Evolutionary conservation across 1,140 invertebrate genomes (phyloP), one percentile per base, ranked within the genome.

Genomic region (Papilio glaucus): DNA sequence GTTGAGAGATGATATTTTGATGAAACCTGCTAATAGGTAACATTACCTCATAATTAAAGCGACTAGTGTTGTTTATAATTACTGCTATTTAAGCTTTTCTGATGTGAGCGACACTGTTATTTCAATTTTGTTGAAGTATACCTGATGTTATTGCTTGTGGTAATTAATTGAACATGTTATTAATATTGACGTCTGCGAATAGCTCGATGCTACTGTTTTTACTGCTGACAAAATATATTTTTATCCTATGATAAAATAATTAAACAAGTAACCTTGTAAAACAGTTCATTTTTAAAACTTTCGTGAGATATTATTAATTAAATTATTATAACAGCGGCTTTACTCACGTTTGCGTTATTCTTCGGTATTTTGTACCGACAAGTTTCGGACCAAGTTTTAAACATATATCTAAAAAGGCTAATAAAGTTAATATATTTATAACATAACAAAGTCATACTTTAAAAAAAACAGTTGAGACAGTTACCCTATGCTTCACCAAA

Each of bases 141-240:
- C 12, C 49, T 24, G 18, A 57, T 57, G 49, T 57, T 57, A 24
- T 45, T 18, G 42, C 15, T 45, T 45, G 42, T 45, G 42, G 12
- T 26, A 13, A 53, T 7, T 63, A 41, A 53, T 42, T 8, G 18
- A 70, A 2, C 57, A 13, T 29, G 49, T 81, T 76, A 78, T 77
- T 80, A 73, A 76, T 33, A 53, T 53, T 12, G 6, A 21, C 15
- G 24, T 26, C 69, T 57, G 29, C 9, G 9, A 26, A 57, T 12
- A 57, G 8, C 24, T 57, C 12, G 18, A 15, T 18, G 13, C 13
- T 45, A 24, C 21, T 57, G 10, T 24, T 24, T 4, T 33, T 33
- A 33, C 29, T 6, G 29, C 9, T 12, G 49, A 12, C 12, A 24
- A 53, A 26, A 53, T 24, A 24, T 13, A 24, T 26, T 53, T 53